Conservation (phyloP, 2,113 vertebrate species). For the Dendropsophus ebraccatus region DNA sequence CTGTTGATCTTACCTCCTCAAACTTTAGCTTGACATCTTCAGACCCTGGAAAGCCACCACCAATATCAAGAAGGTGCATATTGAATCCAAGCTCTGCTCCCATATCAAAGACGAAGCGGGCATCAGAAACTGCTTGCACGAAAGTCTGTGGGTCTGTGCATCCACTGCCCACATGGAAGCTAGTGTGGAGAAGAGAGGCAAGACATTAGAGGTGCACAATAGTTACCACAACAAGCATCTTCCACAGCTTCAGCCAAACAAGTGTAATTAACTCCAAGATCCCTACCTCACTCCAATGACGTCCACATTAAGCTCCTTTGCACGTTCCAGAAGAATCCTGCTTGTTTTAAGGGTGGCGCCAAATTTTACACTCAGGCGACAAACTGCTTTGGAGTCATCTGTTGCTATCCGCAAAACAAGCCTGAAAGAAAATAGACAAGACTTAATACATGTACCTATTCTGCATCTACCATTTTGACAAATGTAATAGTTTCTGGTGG, state of each 20-base stretch:
- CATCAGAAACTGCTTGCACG: constrained; percentile 89
- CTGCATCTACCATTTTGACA: too few species aligned
- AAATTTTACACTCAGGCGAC: constrained; percentile 95
- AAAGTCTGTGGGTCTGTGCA: constrained; percentile 91
- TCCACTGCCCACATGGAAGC: constrained; percentile 96
- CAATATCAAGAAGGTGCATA: constrained; percentile 94
- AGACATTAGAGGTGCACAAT: not conserved
- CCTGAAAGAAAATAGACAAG: constrained; percentile 66
- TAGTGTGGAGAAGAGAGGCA: constrained; percentile 59
- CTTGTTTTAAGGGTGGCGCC: constrained; percentile 91
- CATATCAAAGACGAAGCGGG: constrained; percentile 93
- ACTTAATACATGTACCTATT: too few species aligned
- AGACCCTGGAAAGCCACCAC: constrained; percentile 96
- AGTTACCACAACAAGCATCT: too few species aligned
- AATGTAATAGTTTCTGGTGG: too few species aligned
- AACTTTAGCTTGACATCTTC: constrained; percentile 93
- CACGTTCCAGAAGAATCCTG: constrained; percentile 87
- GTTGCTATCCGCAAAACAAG: constrained; percentile 95
- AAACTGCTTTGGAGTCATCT: constrained; percentile 94
- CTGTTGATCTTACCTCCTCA: constrained; percentile 85
- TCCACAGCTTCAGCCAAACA: too few species aligned
- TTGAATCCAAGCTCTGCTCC: constrained; percentile 89
- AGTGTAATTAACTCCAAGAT: not conserved
- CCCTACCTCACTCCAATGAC: constrained; percentile 88
- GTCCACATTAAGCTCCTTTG: constrained; percentile 87